Evolutionary conservation across 2,797 vertebrate genomes (phyloP).

Genomic region (Phrynocephalus vlangalii): DNA sequence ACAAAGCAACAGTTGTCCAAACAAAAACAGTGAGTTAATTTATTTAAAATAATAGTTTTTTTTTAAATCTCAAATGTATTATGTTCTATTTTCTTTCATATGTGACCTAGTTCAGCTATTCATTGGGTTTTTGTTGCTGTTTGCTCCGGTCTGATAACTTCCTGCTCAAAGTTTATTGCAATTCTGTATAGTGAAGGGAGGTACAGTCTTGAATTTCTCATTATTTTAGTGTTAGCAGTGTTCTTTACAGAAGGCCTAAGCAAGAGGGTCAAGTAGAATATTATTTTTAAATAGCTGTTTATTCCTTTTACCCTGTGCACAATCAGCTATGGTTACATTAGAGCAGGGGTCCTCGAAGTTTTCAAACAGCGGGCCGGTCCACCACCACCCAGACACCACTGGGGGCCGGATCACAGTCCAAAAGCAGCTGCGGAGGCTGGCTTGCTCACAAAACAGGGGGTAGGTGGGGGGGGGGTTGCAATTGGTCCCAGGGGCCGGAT

Average conservation of each 20-base stretch:
- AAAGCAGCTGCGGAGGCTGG: too few species aligned
- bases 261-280: background rate
- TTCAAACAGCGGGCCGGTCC: too few species aligned
- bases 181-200: background rate
- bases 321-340: background rate
- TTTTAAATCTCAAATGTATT: constrained; percentile 1
- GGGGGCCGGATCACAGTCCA: too few species aligned
- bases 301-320: background rate
- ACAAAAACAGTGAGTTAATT: constrained; percentile 49
- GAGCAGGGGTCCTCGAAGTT: too few species aligned
- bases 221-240: background rate
- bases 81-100: background rate
- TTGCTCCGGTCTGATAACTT: background rate
- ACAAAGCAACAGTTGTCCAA: constrained; percentile 49
- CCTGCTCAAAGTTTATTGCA: background rate
- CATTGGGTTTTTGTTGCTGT: background rate
- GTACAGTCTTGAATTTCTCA: background rate
- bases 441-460: too few species aligned
- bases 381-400: too few species aligned
- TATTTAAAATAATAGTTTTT: constrained; percentile 41
- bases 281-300: background rate
- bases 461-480: too few species aligned
- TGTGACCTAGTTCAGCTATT: background rate
- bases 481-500: too few species aligned
- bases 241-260: background rate